These are phyloP conservation scores for Zosterops lateralis DNA, from an alignment of 2,113 vertebrate genomes.

Conservation along the genomic window DNA sequence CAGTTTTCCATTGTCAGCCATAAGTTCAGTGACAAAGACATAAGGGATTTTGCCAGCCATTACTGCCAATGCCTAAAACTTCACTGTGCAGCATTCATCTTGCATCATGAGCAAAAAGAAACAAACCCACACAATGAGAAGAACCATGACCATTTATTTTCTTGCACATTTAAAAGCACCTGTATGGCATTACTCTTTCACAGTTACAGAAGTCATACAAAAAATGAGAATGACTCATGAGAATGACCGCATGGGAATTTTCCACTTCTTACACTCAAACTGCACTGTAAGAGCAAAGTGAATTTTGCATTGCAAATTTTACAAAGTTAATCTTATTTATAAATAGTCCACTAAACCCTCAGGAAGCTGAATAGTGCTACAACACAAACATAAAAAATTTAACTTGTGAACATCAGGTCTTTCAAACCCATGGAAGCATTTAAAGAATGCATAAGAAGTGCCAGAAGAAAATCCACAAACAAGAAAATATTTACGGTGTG, in stretches of 20 bases:
- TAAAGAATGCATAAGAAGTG: neutral
- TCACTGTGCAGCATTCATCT: neutral
- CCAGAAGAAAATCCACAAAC: neutral
- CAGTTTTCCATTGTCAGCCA: neutral
- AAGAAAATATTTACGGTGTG: neutral
- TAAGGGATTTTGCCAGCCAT: neutral
- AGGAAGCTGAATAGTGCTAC: neutral
- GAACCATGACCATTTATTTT: neutral
- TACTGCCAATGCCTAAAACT: neutral
- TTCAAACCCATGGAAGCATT: neutral
- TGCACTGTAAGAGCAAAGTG: neutral
- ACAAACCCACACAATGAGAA: neutral
- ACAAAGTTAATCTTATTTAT: neutral
- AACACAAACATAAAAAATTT: neutral
- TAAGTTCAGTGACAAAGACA: neutral
- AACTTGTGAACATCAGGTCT: neutral
- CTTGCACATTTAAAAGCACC: neutral
- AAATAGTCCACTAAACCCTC: neutral
- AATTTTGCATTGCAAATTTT: neutral
- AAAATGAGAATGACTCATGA: neutral
- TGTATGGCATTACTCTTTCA: neutral
- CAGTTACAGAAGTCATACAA: neutral
- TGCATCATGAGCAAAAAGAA: neutral
- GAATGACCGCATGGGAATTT: neutral
- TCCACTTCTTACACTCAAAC: neutral